Base-by-base conservation (phyloP, 2,113 vertebrate species). In the Zapus hudsonius region DNA sequence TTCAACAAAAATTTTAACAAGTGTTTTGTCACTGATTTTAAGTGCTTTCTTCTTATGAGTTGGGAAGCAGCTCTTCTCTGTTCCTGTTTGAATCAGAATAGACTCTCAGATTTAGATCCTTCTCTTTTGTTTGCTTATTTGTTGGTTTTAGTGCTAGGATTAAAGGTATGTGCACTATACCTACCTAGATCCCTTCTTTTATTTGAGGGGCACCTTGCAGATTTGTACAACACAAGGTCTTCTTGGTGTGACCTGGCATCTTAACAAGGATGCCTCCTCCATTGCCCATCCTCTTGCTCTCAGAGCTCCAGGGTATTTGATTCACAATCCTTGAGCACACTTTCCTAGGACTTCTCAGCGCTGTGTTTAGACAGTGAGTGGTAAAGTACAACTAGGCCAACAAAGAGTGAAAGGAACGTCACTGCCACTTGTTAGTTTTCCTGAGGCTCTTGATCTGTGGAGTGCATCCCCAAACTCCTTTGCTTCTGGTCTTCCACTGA, bases 51-150 rank as follows among this genome's bases (percentile, higher is more conserved):
- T 22, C 36, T 88, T 90, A 40, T 72, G 55, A 79, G 29, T 64
- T 66, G 29, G 25, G 84, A 70, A 75, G 44, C 67, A 89, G 5
- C 33, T 44, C 75, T 64, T 16, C 27, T 74, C 57, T 89, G 55
- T 69, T 36, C 22, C 86, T n/a, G 47, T 83, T 91, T 95, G 33
- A 93, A 17, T 61, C 74, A 69, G 38, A 91, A 76, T 27, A 89
- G 33, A 36, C 52, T 87, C 78, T 87, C 66, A 76, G 73, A 90
- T 44, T 81, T 63, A 36, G 38, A 8, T 36, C 27, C 15, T 76
- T 87, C 36, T 81, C 16, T 52, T 52, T 52, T 10, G 52, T 52
- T 90, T 76, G 67, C 11, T 52, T 52, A n/a, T 52, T 52, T 52
- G 52, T 52, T 52, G 52, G 52, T 52, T 52, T 52, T 52, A 52